Evolutionary conservation across 1,140 invertebrate species (phyloP).

Genomic region (Dendrolimus kikuchii): DNA sequence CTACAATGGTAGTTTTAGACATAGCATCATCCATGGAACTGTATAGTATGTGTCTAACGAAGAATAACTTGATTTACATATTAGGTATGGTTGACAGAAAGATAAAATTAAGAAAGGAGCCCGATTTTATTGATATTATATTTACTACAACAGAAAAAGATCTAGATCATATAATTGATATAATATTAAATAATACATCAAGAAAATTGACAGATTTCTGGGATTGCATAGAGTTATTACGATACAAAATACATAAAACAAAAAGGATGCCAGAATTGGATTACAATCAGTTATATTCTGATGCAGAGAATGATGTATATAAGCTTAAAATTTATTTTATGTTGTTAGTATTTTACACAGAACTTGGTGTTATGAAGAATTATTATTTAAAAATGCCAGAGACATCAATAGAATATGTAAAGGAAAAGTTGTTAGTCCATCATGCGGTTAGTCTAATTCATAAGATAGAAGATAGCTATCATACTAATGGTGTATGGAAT

Average conservation of each 20-base stretch:
- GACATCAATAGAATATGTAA: conserved; percentile 27
- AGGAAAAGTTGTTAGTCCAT: conserved; percentile 34
- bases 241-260: conserved; percentile 38
- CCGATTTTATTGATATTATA: conserved; percentile 29
- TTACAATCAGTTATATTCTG: conserved; percentile 29
- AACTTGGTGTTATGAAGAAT: conserved; percentile 23
- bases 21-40: conserved; percentile 29
- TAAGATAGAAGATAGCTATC: conserved; percentile 14
- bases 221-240: conserved; percentile 46
- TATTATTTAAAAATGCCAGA: conserved; percentile 29
- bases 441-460: conserved; percentile 33
- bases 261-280: conserved; percentile 40
- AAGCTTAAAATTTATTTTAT: conserved; percentile 48
- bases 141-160: conserved; percentile 21
- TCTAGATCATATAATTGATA: conserved; percentile 17
- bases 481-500: neutral
- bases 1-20: conserved; percentile 13
- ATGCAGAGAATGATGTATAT: conserved; percentile 32
- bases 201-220: conserved; percentile 39
- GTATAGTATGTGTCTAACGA: conserved; percentile 28
- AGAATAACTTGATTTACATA: conserved; percentile 29
- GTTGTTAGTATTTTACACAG: conserved; percentile 28
- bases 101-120: conserved; percentile 33
- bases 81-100: conserved; percentile 31
- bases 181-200: conserved; percentile 36